phyloP scores from a whole-genome alignment of 2,113 vertebrate species.

The Myrmecophaga tridactyla region DNA sequence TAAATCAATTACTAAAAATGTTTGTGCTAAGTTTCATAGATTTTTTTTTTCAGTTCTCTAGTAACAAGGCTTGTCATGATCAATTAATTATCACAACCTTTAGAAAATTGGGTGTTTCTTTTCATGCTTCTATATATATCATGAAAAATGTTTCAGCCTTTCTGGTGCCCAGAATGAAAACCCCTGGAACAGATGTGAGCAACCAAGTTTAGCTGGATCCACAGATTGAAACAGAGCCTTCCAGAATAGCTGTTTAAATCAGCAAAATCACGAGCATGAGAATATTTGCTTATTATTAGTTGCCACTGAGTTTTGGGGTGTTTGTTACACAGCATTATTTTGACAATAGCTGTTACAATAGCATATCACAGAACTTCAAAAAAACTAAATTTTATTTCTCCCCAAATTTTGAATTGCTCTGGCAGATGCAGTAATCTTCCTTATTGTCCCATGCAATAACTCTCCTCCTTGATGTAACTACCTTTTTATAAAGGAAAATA shows the following conservation, averaged over 20 bases:
- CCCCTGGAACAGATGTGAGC: accelerated
- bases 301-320: neutral
- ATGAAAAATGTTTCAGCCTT: neutral
- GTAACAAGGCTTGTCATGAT: neutral
- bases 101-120: neutral
- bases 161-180: neutral
- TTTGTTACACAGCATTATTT: neutral
- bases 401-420: neutral
- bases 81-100: neutral
- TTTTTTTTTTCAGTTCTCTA: neutral
- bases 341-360: neutral
- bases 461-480: neutral
- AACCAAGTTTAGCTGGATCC: neutral
- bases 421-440: neutral
- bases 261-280: neutral
- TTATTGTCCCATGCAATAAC: neutral
- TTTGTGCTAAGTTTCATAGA: neutral
- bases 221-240: neutral
- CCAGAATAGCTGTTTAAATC: neutral
- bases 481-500: neutral
- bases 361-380: neutral
- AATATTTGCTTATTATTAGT: neutral
- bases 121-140: neutral
- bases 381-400: neutral
- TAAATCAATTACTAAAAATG: neutral